Percentiles rank a stretch among this genome's conserved stretches.
Evolutionary conservation across 2,797 vertebrate genomes (phyloP).

Genomic region (Gadopsis marmoratus): DNA sequence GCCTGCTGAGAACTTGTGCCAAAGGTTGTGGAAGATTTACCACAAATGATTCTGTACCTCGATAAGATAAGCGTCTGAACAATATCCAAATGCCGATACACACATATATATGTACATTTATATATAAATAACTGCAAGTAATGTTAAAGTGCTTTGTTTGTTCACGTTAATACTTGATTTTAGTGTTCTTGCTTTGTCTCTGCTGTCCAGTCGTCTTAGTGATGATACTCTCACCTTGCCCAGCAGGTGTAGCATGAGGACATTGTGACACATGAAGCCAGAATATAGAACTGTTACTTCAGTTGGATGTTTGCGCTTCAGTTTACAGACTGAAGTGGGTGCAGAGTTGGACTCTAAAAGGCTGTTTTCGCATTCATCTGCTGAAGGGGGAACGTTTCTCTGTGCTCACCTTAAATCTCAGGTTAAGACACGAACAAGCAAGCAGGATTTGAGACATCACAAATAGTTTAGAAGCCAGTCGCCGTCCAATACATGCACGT

Average conservation of each 20-base stretch:
- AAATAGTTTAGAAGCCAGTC: background rate
- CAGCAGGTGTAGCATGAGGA: constrained; percentile 15
- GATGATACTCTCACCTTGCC: background rate
- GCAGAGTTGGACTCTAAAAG: constrained; percentile 4
- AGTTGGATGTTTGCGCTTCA: background rate
- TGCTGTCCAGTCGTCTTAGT: background rate
- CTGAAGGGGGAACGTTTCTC: constrained; percentile 20
- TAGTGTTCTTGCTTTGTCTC: constrained; percentile 1
- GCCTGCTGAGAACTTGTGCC: constrained; percentile 5
- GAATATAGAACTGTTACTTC: background rate
- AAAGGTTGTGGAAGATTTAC: constrained; percentile 22
- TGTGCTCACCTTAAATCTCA: constrained; percentile 33
- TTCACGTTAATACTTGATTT: background rate
- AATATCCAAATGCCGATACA: background rate
- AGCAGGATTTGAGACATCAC: constrained; percentile 16
- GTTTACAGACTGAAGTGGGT: background rate
- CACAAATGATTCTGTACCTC: constrained; percentile 9
- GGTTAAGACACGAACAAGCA: background rate
- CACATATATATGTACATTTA: too few relatives aligned
- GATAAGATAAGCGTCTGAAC: background rate
- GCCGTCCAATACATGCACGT: background rate
- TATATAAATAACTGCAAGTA: background rate
- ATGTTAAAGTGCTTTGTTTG: background rate
- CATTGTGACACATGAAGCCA: background rate
- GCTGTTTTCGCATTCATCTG: constrained; percentile 29